These are phyloP conservation scores for Geopemphigus sp. DNA, from an alignment of 1,140 invertebrate species.

Conservation along the genomic window DNA sequence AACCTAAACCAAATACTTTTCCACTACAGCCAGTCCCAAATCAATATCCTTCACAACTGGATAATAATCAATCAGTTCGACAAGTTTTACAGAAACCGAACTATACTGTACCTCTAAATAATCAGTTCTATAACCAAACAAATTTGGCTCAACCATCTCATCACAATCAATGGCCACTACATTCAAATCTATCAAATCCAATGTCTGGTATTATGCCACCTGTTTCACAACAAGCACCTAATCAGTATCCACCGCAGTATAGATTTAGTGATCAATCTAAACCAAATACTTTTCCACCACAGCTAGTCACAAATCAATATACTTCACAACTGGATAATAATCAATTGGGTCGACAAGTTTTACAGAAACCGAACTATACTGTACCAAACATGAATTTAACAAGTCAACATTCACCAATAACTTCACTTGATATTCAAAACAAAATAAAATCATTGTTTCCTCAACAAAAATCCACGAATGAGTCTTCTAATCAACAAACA, in stretches of 20 bases:
- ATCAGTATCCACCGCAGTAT: neutral
- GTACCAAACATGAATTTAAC: neutral
- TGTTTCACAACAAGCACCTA: slow-evolving; percentile 5
- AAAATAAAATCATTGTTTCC: neutral
- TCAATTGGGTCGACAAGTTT: slow-evolving; percentile 11
- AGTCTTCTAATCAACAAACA: slow-evolving; percentile 2
- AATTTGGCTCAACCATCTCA: neutral
- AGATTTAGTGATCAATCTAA: slow-evolving; percentile 18
- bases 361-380: neutral
- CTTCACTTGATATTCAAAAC: slow-evolving; percentile 1
- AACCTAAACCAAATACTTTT: slow-evolving; percentile 2
- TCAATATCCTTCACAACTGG: slow-evolving; percentile 12
- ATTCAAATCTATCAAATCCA: slow-evolving; percentile 1
- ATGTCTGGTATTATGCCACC: neutral
- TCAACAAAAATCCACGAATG: neutral
- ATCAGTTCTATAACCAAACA: neutral
- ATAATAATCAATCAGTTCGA: slow-evolving; percentile 4
- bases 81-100: slow-evolving; percentile 9
- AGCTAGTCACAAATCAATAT: slow-evolving; percentile 7
- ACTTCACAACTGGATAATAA: slow-evolving; percentile 1
- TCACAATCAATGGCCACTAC: slow-evolving; percentile 3
- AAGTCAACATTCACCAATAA: neutral
- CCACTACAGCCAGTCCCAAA: neutral
- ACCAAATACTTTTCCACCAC: neutral
- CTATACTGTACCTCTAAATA: neutral